Base-by-base conservation (phyloP, 2,888 invertebrate species). In the Clepsis dumicolana region DNA sequence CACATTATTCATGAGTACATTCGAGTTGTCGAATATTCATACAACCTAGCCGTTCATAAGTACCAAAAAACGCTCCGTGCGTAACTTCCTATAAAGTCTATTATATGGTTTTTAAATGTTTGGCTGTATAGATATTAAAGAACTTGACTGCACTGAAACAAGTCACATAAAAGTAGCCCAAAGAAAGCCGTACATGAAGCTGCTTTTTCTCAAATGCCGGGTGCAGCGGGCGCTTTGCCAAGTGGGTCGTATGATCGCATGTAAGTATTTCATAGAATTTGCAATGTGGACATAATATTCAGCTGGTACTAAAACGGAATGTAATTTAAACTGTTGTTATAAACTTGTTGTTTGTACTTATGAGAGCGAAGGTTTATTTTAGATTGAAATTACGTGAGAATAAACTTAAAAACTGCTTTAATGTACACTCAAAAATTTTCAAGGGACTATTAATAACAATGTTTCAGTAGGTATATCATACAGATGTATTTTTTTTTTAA, bases 231-330 rank as follows among this genome's bases (percentile, higher is more conserved):
- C 68, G 52, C 18, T 24, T n/a, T 52, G 68, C 68, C 68, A 68
- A 68, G 57, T 68, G 41, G 68, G 68, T 59, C 64, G 53, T 59
- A 50, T 68, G 59, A 68, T 68, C 57, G 68, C 64, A 64, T 64
- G 68, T 68, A 59, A 68, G 59, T 64, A 59, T 68, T 68, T 68
- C 59, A 68, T 59, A 68, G 52, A 68, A 68, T 59, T 64, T 63
- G 62, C 56, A 41, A 68, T 41, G 68, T 59, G 57, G 59, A 64
- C 63, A 64, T 68, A 50, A 53, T 64, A 64, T 64, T 68, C 64
- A 48, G 18, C 7, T 8, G n/a, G 38, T 38, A 38, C 2, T n/a
- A 44, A 44, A 44, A 44, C 8, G 18, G 44, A 7, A 44, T 16
- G 18, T 44, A 41, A 41, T 41, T 41, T 16, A 41, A 41, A n/a